Evolutionary conservation across 2,888 invertebrate genomes (phyloP), one percentile per base, ranked within the genome.

Genomic region (Trissoscelio sp.): DNA sequence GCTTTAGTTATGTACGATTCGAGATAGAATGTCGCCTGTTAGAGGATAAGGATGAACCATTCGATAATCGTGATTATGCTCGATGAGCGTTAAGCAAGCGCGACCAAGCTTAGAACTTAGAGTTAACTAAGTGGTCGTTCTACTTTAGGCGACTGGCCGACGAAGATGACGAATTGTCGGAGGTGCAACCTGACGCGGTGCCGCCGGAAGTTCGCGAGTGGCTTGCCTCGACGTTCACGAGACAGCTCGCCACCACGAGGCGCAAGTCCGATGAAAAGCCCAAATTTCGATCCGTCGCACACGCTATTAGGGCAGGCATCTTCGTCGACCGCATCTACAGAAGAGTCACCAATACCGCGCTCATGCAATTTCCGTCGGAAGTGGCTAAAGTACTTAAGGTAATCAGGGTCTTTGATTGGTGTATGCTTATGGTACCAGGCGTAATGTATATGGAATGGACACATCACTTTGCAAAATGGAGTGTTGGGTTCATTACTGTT

Each of bases 191-290:
- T 67, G 98, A 98, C 91, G 97, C 98, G 9, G 98, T 98, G 60
- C 98, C 98, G 42, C 97, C 96, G 79, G 98, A 98, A 92, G 98
- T 98, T 46, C 94, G 98, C 86, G 98, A 98, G 92, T 98, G 98
- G 98, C 93, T 98, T 91, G 98, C 98, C 77, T 96, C 98, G 79
- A 98, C 98, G 51, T 98, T 98, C 92, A 99, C 98, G 37, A 94
- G 98, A 84, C 97, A 97, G 92, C 93, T 96, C 92, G 96, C 95
- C 80, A 95, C 96, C 75, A 95, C 96, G 72, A 94, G 95, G 85
- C 94, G 95, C 88, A 94, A 94, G 92, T 94, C 94, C 31, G 96
- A 96, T 88, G 96, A 96, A 91, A 96, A 96, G 89, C 96, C 97
- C 11, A 96, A 97, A 92, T 98, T 98, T 93, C 95, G 97, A 77